Evolutionary conservation across 2,113 vertebrate genomes (phyloP).

Genomic region (Pseudolaguvia tuberculata): DNA sequence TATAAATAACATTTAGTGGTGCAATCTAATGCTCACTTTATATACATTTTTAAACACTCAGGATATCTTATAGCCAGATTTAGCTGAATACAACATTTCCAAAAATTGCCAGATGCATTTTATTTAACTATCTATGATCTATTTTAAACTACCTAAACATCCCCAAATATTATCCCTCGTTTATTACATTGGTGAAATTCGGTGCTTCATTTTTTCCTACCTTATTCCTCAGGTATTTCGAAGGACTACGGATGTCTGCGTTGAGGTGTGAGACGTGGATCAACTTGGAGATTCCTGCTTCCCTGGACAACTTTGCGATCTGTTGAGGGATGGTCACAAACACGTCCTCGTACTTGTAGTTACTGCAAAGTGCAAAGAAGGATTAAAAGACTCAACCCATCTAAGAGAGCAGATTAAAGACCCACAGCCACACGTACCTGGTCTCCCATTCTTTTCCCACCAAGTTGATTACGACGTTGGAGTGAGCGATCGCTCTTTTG

Average conservation of each 20-base stretch:
- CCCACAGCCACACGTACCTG: conserved; percentile 63
- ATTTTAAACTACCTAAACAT: neutral
- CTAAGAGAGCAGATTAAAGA: neutral
- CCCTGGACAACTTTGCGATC: conserved; percentile 75
- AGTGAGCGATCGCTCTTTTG: conserved; percentile 77
- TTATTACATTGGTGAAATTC: neutral
- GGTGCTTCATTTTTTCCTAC: conserved; percentile 54
- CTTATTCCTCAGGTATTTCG: conserved; percentile 90
- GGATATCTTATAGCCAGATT: no score
- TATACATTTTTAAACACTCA: no score
- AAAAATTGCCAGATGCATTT: no score
- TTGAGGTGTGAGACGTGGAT: conserved; percentile 93
- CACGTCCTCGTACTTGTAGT: conserved; percentile 82
- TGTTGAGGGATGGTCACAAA: conserved; percentile 80
- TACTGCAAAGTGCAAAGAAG: conserved; percentile 64
- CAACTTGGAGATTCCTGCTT: conserved; percentile 81
- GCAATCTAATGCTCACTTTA: no score
- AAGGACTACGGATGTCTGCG: conserved; percentile 84
- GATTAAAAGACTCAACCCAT: neutral
- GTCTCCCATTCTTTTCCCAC: conserved; percentile 93
- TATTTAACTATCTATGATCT: no score
- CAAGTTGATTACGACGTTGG: conserved; percentile 91
- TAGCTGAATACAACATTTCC: no score
- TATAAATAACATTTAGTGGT: no score
- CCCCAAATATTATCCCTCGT: neutral